phyloP scores from a whole-genome alignment of 2,113 vertebrate genomes.

The Rhineura floridana region DNA sequence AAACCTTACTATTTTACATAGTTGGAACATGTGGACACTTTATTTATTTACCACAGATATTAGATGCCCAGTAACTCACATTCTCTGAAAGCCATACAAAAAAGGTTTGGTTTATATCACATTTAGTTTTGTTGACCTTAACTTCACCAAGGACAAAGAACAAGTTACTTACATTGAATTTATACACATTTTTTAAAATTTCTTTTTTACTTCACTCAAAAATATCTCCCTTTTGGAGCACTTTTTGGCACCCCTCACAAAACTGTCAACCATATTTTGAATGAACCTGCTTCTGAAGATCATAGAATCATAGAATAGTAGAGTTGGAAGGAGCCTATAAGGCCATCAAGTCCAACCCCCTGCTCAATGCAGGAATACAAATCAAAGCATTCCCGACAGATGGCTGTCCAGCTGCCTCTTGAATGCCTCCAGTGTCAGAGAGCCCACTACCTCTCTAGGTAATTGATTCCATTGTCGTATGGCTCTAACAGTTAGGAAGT shows the following conservation, averaged over 20 bases:
- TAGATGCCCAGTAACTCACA: too few species aligned
- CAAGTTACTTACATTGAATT: background rate
- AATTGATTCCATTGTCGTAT: too few species aligned
- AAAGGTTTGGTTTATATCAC: background rate
- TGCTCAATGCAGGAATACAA: too few species aligned
- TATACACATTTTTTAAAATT: background rate
- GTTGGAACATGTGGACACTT: background rate
- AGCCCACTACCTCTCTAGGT: too few species aligned
- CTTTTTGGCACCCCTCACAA: background rate
- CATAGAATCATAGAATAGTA: too few species aligned
- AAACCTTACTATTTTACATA: background rate
- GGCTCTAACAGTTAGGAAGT: too few species aligned
- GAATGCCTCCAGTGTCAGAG: too few species aligned
- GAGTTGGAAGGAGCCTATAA: too few species aligned
- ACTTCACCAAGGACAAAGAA: background rate
- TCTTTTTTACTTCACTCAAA: background rate
- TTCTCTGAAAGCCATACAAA: too few species aligned
- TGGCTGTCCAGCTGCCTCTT: too few species aligned
- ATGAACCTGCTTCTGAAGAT: background rate
- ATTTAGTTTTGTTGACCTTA: slow-evolving; percentile 12
- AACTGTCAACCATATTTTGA: background rate
- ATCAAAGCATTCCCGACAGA: too few species aligned
- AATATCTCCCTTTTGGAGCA: background rate
- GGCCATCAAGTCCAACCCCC: too few species aligned
- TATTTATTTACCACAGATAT: background rate